Percentiles rank a stretch among this genome's conserved stretches.
Evolutionary conservation across 2,113 vertebrate genomes (phyloP).

Genomic region (Heliornis fulica): DNA sequence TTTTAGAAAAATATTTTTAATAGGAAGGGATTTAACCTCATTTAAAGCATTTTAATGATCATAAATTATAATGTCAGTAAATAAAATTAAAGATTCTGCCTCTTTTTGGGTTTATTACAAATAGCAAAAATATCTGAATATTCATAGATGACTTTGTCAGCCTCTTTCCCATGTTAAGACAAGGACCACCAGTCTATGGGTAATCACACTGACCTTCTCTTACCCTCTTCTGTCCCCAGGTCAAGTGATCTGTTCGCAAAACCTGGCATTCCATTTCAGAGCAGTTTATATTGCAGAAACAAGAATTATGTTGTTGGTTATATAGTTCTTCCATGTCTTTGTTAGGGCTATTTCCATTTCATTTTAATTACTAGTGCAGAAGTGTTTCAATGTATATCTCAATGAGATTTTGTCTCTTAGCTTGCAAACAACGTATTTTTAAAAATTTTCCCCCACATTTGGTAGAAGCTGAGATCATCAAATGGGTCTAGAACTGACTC

Average conservation of each 20-base stretch:
- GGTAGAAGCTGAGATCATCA: neutral
- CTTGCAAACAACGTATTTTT: neutral
- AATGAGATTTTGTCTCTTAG: neutral
- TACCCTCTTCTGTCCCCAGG: neutral
- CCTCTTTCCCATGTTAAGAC: neutral
- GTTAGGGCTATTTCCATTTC: neutral
- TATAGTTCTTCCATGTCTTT: neutral
- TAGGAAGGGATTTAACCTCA: neutral
- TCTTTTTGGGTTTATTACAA: neutral
- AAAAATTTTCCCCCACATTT: no score
- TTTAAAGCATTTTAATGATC: neutral
- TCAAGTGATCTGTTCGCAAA: neutral
- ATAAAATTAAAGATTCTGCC: rapidly evolving
- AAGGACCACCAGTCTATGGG: neutral
- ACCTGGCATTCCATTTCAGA: neutral
- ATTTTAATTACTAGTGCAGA: neutral
- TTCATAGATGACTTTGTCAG: neutral
- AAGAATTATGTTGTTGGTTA: neutral
- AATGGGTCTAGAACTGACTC: neutral
- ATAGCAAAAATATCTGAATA: neutral
- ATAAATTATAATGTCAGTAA: neutral
- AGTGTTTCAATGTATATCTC: neutral
- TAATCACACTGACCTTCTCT: neutral
- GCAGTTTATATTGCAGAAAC: neutral
- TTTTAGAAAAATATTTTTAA: neutral